phyloP scores from a whole-genome alignment of 2,113 vertebrate species.

The Macquaria ambigua region DNA sequence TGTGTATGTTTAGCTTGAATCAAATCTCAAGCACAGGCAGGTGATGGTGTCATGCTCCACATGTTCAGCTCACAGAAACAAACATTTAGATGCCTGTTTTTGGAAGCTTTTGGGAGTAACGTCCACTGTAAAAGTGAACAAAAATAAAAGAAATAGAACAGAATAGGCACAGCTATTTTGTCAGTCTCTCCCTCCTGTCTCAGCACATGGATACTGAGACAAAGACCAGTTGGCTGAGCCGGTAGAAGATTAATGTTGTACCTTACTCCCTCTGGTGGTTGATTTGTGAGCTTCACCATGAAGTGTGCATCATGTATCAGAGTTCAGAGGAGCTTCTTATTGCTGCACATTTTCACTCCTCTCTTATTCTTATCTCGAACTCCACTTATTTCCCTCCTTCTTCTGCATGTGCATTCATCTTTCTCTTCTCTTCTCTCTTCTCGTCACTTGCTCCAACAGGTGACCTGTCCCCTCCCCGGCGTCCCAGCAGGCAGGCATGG shows the following conservation, averaged over 20 bases:
- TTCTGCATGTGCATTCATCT: background rate
- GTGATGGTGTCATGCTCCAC: background rate
- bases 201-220: conserved; percentile 59
- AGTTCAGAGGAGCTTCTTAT: background rate
- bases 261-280: conserved; percentile 64
- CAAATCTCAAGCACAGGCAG: background rate
- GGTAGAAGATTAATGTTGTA: background rate
- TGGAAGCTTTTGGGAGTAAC: background rate
- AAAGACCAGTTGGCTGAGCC: conserved; percentile 48
- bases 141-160: background rate
- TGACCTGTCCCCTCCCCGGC: conserved; percentile 50
- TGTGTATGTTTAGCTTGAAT: background rate
- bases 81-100: background rate
- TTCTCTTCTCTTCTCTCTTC: background rate
- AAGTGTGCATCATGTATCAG: background rate
- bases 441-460: conserved; percentile 20
- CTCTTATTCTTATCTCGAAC: background rate
- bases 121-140: background rate
- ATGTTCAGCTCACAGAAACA: background rate
- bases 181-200: background rate
- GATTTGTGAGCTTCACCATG: background rate
- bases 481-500: conserved; percentile 77
- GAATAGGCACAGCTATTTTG: background rate
- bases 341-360: background rate
- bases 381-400: background rate